Conservation (phyloP, 2,888 invertebrate genomes). For the Luperina nickerlii region DNA sequence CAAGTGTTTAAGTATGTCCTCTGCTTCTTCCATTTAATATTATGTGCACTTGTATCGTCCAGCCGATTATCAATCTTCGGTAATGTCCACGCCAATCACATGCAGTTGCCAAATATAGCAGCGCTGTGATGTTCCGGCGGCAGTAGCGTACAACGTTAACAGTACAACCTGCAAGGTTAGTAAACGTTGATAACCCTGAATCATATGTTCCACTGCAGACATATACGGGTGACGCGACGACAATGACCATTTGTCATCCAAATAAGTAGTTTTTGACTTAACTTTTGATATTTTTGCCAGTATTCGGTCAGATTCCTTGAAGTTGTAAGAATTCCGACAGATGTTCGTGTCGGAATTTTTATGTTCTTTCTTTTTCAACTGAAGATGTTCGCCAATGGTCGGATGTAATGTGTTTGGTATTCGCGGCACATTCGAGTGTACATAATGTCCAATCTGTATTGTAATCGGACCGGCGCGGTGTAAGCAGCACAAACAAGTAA, state of each 20-base stretch:
- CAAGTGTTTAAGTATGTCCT: constrained; percentile 29
- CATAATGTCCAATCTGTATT: constrained; percentile 7
- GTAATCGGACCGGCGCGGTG: not conserved
- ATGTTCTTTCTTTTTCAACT: constrained; percentile 16
- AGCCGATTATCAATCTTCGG: constrained; percentile 30
- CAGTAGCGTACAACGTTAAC: constrained; percentile 55
- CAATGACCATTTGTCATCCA: constrained; percentile 46
- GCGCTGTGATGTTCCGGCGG: constrained; percentile 53
- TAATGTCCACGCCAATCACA: constrained; percentile 4
- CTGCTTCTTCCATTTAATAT: constrained; percentile 22
- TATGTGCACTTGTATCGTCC: constrained; percentile 16
- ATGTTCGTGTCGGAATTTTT: constrained; percentile 10
- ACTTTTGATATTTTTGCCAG: constrained; percentile 1
- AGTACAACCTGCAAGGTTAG: constrained; percentile 64
- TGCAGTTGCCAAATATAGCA: constrained; percentile 59
- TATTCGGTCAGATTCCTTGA: constrained; percentile 6
- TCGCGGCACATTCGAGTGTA: not conserved
- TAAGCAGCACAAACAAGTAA: constrained; percentile 14
- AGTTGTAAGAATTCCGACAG: constrained; percentile 15
- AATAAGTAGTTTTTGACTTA: constrained; percentile 23
- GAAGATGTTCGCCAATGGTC: not conserved
- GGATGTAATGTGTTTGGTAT: constrained; percentile 4
- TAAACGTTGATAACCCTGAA: constrained; percentile 66
- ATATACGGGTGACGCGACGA: constrained; percentile 43
- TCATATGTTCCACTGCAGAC: constrained; percentile 44